Percentiles rank a stretch among this genome's conserved stretches.
Conservation (phyloP, 2,888 invertebrate genomes). For the Yponomeuta plumbellus region DNA sequence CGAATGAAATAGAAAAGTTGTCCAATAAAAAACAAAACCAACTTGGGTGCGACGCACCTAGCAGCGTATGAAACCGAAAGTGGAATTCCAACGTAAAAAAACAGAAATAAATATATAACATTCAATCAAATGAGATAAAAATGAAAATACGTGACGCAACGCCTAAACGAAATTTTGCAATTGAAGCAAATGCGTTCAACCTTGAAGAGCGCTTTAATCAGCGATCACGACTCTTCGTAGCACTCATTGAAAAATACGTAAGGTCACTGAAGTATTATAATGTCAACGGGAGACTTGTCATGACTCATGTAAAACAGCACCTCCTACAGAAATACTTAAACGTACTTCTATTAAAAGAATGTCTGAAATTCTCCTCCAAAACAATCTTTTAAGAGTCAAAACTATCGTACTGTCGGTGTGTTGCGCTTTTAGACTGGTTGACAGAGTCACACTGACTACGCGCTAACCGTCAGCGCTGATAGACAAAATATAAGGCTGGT, state of each 20-base stretch:
- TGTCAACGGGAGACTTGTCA: neutral
- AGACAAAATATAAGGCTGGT: too few relatives aligned
- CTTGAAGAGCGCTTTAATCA: neutral
- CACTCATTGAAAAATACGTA: neutral
- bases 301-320: too few relatives aligned
- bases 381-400: too few relatives aligned
- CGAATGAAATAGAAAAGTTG: conserved; percentile 4
- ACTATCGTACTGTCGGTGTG: too few relatives aligned
- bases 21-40: conserved; percentile 7
- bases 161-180: neutral
- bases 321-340: too few relatives aligned
- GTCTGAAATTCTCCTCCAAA: too few relatives aligned
- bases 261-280: neutral
- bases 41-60: conserved; percentile 9
- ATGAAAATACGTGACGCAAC: conserved; percentile 1
- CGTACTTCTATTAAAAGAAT: too few relatives aligned
- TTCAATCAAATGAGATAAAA: conserved; percentile 4
- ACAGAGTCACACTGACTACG: too few relatives aligned
- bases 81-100: conserved; percentile 16
- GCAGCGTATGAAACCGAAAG: conserved; percentile 20
- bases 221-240: neutral
- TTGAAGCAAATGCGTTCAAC: conserved; percentile 1
- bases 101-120: conserved; percentile 6
- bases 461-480: too few relatives aligned
- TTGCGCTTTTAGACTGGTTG: too few relatives aligned